A percentile compares a stretch with the other conserved stretches of the same genome.
Conservation (phyloP, 35 echinoderm and acorn worm genomes). For the Heliocidaris tuberculata region DNA sequence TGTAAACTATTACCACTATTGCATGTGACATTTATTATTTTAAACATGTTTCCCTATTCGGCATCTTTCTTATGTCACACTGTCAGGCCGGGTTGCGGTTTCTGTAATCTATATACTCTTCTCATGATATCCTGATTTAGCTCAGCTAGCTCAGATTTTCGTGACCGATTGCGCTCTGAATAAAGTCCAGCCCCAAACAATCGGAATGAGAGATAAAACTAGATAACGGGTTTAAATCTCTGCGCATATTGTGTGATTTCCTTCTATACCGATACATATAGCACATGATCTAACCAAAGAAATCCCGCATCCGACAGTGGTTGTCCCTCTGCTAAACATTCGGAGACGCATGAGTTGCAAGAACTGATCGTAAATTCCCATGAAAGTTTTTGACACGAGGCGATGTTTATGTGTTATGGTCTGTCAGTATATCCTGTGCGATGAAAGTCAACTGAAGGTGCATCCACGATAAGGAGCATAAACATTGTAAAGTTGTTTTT, state of each 20-base stretch:
- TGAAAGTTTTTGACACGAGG: not conserved
- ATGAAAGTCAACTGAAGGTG: too few species aligned
- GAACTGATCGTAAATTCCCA: not conserved
- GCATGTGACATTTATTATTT: too few species aligned
- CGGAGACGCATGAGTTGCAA: not conserved
- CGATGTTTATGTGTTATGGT: not conserved
- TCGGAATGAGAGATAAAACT: not conserved
- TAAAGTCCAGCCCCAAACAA: constrained; percentile 1
- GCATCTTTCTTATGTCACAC: too few species aligned
- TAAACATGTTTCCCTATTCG: too few species aligned
- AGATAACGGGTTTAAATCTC: constrained; percentile 4
- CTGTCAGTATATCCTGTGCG: too few species aligned
- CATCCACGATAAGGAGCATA: too few species aligned
- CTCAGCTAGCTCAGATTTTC: not conserved
- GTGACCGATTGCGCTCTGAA: not conserved
- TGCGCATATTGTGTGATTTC: not conserved
- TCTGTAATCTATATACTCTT: not conserved
- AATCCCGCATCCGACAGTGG: not conserved
- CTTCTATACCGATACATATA: not conserved
- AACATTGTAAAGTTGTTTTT: too few species aligned
- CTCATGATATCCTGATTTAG: not conserved
- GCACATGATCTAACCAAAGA: not conserved
- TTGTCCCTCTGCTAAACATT: not conserved
- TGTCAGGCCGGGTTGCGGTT: not conserved
- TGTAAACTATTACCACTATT: too few species aligned